These are phyloP conservation scores for Psittacula cyanocephala DNA, from an alignment of 2,113 vertebrate species.

Conservation along the genomic window DNA sequence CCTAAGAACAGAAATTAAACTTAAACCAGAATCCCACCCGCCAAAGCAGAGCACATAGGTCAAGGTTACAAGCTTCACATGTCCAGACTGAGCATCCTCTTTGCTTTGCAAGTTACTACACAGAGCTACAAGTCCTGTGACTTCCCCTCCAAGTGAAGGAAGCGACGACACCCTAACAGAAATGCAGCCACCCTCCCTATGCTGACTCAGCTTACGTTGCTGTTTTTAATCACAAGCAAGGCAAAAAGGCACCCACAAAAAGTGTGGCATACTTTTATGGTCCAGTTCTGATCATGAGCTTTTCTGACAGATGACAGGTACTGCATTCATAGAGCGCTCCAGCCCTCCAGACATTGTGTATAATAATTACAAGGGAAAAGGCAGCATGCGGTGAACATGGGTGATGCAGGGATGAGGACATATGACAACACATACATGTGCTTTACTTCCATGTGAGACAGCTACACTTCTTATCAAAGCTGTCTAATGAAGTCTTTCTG, in stretches of 20 bases:
- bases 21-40: not conserved
- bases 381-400: not conserved
- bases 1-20: constrained; percentile 72
- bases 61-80: not conserved
- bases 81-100: not conserved
- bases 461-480: not conserved
- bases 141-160: not conserved
- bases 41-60: not conserved
- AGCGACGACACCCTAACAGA: not conserved
- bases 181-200: not conserved
- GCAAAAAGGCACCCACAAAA: not conserved
- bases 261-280: accelerated
- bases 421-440: not conserved
- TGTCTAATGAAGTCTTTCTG: not conserved
- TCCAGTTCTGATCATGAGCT: not conserved
- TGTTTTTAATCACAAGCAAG: accelerated
- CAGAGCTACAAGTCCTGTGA: not conserved
- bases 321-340: not conserved
- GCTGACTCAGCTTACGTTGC: not conserved
- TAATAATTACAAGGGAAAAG: not conserved
- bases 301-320: not conserved
- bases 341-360: not conserved
- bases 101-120: not conserved
- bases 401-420: not conserved
- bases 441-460: not conserved